phyloP scores from a whole-genome alignment of 2,888 invertebrate genomes.

The Epistrophe grossulariae region DNA sequence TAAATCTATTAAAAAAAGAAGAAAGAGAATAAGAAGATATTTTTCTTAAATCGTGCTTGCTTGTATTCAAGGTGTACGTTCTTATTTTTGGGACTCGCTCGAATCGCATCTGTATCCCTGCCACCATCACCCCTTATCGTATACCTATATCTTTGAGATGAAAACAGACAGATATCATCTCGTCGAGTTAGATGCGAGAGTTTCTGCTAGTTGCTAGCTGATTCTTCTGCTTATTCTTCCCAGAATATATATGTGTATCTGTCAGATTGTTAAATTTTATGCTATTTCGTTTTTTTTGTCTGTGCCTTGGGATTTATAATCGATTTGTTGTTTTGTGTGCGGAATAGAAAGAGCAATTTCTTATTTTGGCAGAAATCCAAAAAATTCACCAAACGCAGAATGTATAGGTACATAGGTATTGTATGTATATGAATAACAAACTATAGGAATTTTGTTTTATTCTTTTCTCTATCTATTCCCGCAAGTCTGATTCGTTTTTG shows the following conservation, averaged over 20 bases:
- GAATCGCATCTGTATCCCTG: slow-evolving; percentile 14
- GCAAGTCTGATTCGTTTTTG: slow-evolving; percentile 5
- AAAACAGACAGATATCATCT: slow-evolving; percentile 48
- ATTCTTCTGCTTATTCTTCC: slow-evolving; percentile 18
- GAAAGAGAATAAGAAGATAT: background rate
- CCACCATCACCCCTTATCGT: background rate
- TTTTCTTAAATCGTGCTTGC: background rate
- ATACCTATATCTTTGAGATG: background rate
- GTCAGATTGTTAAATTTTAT: slow-evolving; percentile 67
- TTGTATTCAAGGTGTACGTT: slow-evolving; percentile 55
- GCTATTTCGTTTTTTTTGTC: slow-evolving; percentile 18
- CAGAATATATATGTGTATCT: slow-evolving; percentile 44
- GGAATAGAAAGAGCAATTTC: slow-evolving; percentile 40
- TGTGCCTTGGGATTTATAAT: slow-evolving; percentile 65
- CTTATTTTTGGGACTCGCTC: slow-evolving; percentile 66
- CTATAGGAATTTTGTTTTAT: background rate
- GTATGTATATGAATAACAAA: slow-evolving; percentile 4
- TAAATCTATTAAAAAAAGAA: background rate
- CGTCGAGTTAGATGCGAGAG: slow-evolving; percentile 47
- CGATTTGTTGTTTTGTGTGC: slow-evolving; percentile 61
- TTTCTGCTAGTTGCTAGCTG: background rate
- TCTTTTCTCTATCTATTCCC: background rate
- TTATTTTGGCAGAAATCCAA: slow-evolving; percentile 57
- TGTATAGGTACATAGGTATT: too few species aligned
- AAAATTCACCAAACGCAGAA: slow-evolving; percentile 26